Conservation (phyloP, 2,113 vertebrate genomes). For the Brachyhypopomus gauderio region DNA sequence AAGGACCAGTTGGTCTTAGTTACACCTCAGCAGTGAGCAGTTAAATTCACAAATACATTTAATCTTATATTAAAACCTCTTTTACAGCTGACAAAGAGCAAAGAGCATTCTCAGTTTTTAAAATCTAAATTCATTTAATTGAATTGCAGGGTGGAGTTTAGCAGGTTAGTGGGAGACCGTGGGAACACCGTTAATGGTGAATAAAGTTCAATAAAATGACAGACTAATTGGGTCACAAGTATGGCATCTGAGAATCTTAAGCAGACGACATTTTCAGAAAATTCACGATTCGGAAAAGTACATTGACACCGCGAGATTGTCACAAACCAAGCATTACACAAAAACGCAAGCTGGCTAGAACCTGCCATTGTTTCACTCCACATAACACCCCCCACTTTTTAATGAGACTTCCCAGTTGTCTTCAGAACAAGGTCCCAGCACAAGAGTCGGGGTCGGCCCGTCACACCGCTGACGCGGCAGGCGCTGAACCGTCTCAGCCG, state of each 20-base stretch:
- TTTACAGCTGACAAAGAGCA: neutral
- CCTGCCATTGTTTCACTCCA: neutral
- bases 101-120: neutral
- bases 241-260: no score
- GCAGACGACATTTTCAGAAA: no score
- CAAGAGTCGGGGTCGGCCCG: neutral
- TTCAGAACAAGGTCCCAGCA: neutral
- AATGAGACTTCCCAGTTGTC: neutral
- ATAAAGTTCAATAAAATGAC: no score
- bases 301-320: no score
- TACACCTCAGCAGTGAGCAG: neutral
- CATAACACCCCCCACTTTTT: neutral
- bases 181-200: slow-evolving; percentile 8
- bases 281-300: no score
- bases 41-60: neutral
- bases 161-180: neutral
- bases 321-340: no score
- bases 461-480: neutral
- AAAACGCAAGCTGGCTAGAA: no score
- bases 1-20: no score
- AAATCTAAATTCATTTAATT: neutral
- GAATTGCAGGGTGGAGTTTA: neutral
- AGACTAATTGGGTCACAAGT: no score
- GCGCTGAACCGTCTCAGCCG: neutral
- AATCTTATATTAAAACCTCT: neutral